These are phyloP conservation scores for Sarcophaga bullata DNA, from an alignment of 1,140 invertebrate species.

Conservation along the genomic window DNA sequence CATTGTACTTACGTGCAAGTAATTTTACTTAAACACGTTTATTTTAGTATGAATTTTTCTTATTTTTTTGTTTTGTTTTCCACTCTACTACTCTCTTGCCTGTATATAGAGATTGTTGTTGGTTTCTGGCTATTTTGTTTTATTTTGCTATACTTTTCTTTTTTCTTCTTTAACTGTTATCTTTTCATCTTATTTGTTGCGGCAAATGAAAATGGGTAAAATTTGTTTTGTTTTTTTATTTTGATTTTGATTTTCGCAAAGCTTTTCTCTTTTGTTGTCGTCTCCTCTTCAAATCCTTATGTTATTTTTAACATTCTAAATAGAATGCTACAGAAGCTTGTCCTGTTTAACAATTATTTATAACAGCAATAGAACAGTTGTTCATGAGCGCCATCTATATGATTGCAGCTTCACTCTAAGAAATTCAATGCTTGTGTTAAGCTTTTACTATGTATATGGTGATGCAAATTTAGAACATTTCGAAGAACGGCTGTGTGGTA, in stretches of 20 bases:
- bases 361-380: background rate
- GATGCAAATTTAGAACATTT: background rate
- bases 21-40: slow-evolving; percentile 17
- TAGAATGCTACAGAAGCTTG: background rate
- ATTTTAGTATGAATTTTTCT: background rate
- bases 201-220: slow-evolving; percentile 38
- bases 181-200: slow-evolving; percentile 30
- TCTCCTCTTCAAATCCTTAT: background rate
- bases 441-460: background rate
- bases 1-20: background rate
- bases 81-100: too few relatives aligned
- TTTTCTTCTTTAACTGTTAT: slow-evolving; percentile 19
- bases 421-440: background rate
- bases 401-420: background rate
- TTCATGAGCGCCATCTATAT: background rate
- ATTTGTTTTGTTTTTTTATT: slow-evolving; percentile 16
- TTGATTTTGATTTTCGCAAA: slow-evolving; percentile 26
- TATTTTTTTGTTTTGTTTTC: background rate
- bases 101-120: too few relatives aligned
- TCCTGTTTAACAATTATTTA: background rate
- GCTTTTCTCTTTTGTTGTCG: background rate
- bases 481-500: background rate
- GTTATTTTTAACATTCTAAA: background rate
- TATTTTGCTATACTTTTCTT: background rate
- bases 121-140: background rate